A percentile compares a stretch with the other conserved stretches of the same genome.
Evolutionary conservation across 2,797 vertebrate genomes (phyloP).

Genomic region (Malacoraja senta): DNA sequence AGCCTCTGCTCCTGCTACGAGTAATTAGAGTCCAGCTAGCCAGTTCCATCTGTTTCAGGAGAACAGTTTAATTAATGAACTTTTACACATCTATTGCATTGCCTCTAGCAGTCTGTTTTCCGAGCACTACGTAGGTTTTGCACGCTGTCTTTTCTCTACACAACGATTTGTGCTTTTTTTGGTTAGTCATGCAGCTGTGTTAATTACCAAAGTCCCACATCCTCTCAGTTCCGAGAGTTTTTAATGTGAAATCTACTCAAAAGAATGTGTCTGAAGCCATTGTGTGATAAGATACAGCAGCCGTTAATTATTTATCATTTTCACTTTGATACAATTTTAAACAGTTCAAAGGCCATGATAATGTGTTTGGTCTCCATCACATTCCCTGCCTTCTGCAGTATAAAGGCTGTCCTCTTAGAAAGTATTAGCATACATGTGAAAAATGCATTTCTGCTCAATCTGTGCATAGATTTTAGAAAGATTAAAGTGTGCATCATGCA

Average conservation of each 20-base stretch:
- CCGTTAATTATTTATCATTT: conserved; percentile 78
- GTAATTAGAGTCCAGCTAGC: conserved; percentile 87
- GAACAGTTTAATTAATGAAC: conserved; percentile 96
- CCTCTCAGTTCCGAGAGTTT: conserved; percentile 9
- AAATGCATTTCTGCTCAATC: conserved; percentile 74
- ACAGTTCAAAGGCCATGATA: conserved; percentile 74
- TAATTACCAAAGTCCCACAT: conserved; percentile 48
- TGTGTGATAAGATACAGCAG: conserved; percentile 41
- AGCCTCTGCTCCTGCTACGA: conserved; percentile 77
- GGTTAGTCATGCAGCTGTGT: conserved; percentile 49
- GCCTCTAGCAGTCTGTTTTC: conserved; percentile 74
- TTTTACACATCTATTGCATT: conserved; percentile 68
- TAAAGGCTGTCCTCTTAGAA: conserved; percentile 68
- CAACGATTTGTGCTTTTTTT: conserved; percentile 42
- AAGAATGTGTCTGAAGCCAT: conserved; percentile 44
- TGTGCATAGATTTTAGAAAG: conserved; percentile 75
- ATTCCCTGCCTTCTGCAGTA: conserved; percentile 67
- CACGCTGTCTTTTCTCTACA: conserved; percentile 53
- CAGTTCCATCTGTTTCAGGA: conserved; percentile 87
- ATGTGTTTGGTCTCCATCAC: conserved; percentile 54
- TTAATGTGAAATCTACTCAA: conserved; percentile 43
- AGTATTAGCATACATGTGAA: conserved; percentile 80
- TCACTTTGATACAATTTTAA: conserved; percentile 69
- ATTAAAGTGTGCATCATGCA: conserved; percentile 79
- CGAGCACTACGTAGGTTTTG: conserved; percentile 73